A percentile compares a stretch with the other conserved stretches of the same genome.
Evolutionary conservation across 2,888 invertebrate genomes (phyloP).

Genomic region (Polydrusus pterygomalis): DNA sequence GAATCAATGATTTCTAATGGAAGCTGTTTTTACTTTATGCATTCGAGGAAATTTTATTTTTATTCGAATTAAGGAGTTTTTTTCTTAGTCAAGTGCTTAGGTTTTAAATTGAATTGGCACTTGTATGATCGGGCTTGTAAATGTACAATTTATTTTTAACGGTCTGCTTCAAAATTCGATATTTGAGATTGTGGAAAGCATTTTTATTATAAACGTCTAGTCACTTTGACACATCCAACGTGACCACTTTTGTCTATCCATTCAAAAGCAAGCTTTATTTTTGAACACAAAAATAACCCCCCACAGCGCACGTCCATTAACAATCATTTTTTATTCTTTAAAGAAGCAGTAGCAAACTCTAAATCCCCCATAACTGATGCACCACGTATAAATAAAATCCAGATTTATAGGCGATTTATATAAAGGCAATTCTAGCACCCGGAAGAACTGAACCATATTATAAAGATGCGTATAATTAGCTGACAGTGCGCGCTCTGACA

Average conservation of each 20-base stretch:
- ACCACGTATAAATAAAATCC: constrained; percentile 44
- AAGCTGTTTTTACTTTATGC: constrained; percentile 1
- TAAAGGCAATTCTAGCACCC: constrained; percentile 46
- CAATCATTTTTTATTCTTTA: constrained; percentile 10
- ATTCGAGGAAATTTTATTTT: neutral
- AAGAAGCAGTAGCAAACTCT: constrained; percentile 10
- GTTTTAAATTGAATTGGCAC: too few relatives aligned
- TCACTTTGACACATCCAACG: too few relatives aligned
- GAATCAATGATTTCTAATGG: constrained; percentile 17
- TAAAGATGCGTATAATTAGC: constrained; percentile 61
- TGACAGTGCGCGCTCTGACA: constrained; percentile 44
- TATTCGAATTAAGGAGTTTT: too few relatives aligned
- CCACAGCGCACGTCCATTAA: neutral
- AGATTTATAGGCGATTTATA: constrained; percentile 43
- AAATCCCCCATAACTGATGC: constrained; percentile 40
- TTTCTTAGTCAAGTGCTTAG: too few relatives aligned
- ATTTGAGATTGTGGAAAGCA: too few relatives aligned
- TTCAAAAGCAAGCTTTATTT: neutral
- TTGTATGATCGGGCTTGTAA: too few relatives aligned
- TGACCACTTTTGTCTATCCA: too few relatives aligned
- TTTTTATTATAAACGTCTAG: too few relatives aligned
- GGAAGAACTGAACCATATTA: constrained; percentile 56
- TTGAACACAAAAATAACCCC: neutral
- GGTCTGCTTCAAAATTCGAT: too few relatives aligned
- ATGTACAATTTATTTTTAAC: too few relatives aligned